Evolutionary conservation across 2,888 invertebrate genomes (phyloP), one percentile per base, ranked within the genome.

Genomic region (Hypena proboscidalis): DNA sequence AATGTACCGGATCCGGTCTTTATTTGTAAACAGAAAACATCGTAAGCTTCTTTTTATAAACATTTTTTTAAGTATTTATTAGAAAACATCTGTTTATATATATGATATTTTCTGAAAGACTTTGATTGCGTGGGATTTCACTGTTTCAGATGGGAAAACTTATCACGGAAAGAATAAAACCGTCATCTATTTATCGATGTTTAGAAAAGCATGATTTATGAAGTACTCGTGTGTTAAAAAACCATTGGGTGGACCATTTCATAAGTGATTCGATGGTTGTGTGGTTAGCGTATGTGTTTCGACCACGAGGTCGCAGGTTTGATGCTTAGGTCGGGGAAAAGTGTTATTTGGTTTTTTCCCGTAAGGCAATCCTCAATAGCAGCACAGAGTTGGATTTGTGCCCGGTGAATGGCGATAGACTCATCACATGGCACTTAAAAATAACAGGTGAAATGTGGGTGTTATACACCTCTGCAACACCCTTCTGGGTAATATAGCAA

Each of bases 61-160:
- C 55, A 54, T 47, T 53, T 47, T 53, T 58, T 53, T 54, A 56
- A 45, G 53, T 51, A 60, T 63, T 60, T 49, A 51, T 63, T 47
- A 47, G 36, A 48, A 52, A 51, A 61, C 51, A 53, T 55, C 51
- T 34, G 41, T 44, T 65, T 59, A 52, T 52, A 46, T 66, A 44
- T 41, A 62, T 67, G 67, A 69, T 57, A 58, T 69, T 56, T 14
- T 15, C 45, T 57, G 53, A 61, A 52, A 57, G 58, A 66, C 46
- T 52, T 30, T 34, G 4, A 47, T 22, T 50, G 33, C 38, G 47
- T 59, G 42, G 56, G 52, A 47, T 45, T 51, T 46, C 17, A 38
- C 52, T 63, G 47, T 30, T 15, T 54, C 36, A 65, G 37, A 56
- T 60, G 45, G 32, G 47, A 43, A 59, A 41, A 42, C 60, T 44